These are phyloP conservation scores for Zosterops hypoxanthus DNA, from an alignment of 2,113 vertebrate genomes.

Conservation along the genomic window DNA sequence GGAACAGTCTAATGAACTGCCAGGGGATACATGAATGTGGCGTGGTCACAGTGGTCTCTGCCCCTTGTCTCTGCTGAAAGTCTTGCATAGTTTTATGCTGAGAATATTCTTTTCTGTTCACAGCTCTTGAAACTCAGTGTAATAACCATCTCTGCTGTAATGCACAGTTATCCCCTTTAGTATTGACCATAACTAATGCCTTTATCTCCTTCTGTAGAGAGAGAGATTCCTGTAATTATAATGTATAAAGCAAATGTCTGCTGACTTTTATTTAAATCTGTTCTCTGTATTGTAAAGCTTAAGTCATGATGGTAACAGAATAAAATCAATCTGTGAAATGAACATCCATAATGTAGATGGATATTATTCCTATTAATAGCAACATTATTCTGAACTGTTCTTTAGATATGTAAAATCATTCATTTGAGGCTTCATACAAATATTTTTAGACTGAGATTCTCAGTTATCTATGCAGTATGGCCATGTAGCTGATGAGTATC, in stretches of 20 bases:
- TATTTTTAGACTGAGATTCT: not conserved
- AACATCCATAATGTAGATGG: not conserved
- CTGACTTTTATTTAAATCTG: not conserved
- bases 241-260: not conserved
- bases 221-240: not conserved
- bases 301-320: not conserved
- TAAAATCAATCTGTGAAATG: not conserved
- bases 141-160: not conserved
- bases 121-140: not conserved
- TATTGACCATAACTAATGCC: not conserved
- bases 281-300: not conserved
- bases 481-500: not conserved
- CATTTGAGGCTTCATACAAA: not conserved
- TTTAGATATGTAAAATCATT: not conserved
- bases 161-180: not conserved
- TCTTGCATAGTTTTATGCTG: rapidly evolving
- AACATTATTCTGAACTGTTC: not conserved
- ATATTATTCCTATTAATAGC: slow-evolving; percentile 3
- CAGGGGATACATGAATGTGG: not conserved
- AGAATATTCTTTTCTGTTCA: not conserved
- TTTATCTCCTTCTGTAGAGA: not conserved
- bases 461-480: not conserved
- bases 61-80: not conserved
- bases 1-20: not conserved
- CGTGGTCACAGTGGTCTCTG: not conserved